Base-by-base conservation (phyloP, 2,113 vertebrate genomes). In the Rhinoptilus africanus region DNA sequence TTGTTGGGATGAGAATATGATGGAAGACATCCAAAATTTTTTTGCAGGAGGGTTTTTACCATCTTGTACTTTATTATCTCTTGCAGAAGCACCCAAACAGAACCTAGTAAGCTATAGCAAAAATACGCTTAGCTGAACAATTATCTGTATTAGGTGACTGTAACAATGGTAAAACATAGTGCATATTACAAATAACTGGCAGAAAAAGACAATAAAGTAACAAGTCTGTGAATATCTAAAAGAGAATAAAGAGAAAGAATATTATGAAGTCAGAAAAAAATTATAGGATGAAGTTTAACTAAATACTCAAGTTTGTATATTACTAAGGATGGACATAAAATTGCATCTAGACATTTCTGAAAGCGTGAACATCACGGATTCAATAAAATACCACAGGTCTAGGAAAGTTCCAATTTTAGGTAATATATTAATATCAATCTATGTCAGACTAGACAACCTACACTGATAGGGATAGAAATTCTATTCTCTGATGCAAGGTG, bases 381-480 rank as follows among this genome's bases (percentile, higher is more conserved):
- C 57, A 69, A 62, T 51, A 39, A 67, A 78, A 83, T n/a, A 68
- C 20, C 43, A 85, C 62, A 80, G 18, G 27, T 57, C 62, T 34
- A 69, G 26, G 11, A 66, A 93, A 83, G 79, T 15, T 86, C 56
- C 35, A 39, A 6, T 84, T 89, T 83, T 75, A 20, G 28, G 4
- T 32, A 12, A 74, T 6, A 11, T 43, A 56, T 71, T 75, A 88
- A 67, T 80, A 89, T 59, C 50, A 85, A 57, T 48, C 60, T 56
- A 35, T 48, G 34, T 75, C 88, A 93, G 64, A 84, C 72, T 37
- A 92, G 74, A 84, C 63, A 92, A 63, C 4, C 39, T 78, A 73
- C 8, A 50, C n/a, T 77, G 72, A 81, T 34, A 92, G 4, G 10
- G 84, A 91, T n/a, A 75, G 20, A 77, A 90, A 67, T 67, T 78